A percentile compares a stretch with the other conserved stretches of the same genome.
Evolutionary conservation across 2,888 invertebrate genomes (phyloP).

Genomic region (Nyleta sp.): DNA sequence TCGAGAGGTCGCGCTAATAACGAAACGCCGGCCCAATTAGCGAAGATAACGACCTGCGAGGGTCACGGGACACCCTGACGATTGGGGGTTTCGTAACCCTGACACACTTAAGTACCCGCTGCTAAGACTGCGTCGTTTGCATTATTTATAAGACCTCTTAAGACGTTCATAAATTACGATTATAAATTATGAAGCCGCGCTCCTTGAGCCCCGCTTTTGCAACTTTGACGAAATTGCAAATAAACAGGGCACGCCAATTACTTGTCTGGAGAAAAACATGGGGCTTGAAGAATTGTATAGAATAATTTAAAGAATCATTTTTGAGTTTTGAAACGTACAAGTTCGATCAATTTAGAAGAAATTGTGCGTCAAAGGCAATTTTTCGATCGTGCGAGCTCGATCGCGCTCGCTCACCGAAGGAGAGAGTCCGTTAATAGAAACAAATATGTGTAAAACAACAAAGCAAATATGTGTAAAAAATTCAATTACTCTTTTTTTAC

Average conservation of each 20-base stretch:
- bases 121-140: conserved; percentile 70
- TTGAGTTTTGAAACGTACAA: no score
- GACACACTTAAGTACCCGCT: conserved; percentile 77
- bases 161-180: conserved; percentile 37
- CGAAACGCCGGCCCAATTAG: conserved; percentile 73
- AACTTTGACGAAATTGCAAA: conserved; percentile 21
- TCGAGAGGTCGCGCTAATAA: conserved; percentile 65
- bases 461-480: no score
- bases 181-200: conserved; percentile 28
- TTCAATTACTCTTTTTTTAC: no score
- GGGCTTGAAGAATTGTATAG: no score
- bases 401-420: no score
- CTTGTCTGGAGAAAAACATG: no score
- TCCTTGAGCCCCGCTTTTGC: conserved; percentile 3
- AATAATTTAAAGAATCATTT: no score
- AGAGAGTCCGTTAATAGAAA: no score
- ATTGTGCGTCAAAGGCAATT: no score
- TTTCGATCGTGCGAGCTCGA: no score
- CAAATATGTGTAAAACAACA: no score
- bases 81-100: conserved; percentile 75
- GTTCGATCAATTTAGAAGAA: no score
- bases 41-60: conserved; percentile 70
- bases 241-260: neutral
- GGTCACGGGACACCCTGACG: conserved; percentile 43
- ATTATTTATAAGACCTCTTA: conserved; percentile 77